Evolutionary conservation across 1,140 invertebrate species (phyloP), one percentile per base, ranked within the genome.

Genomic region (Orussus abietinus): DNA sequence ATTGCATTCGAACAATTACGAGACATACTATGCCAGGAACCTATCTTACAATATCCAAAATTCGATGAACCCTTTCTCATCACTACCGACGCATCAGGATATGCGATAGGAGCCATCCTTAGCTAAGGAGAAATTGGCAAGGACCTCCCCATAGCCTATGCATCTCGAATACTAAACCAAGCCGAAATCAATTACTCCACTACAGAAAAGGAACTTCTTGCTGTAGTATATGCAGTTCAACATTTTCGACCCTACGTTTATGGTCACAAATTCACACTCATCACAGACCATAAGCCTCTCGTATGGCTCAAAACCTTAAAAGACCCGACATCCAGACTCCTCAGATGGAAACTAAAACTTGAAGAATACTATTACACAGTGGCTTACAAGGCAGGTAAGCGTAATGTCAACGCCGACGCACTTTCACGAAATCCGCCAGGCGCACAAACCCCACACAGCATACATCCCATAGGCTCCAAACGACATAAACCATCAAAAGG

Each of bases 271-370:
- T 74, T 76, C 38, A 60, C 35, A 3, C 53, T 74, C 2, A 34
- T 60, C 15, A 75, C 66, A 3, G 72, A 76, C 35, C 70, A 75
- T 32, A 49, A 55, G 32, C 55, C 66, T 1, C 43, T 73, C 5
- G 38, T 26, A 37, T 75, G 59, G 54, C 47, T 74, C 5, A 41
- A 51, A 15, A 42, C 42, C 10, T 36, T 55, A n/a, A 49, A 55
- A 38, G 39, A 46, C 17, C 45, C 50, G 1, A 38, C 47, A n/a
- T 44, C 30, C 15, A 25, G 47, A 21, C 35, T 53, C 11, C 19
- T 47, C 4, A 35, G 47, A 2, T 53, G 50, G 50, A 42, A 34
- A 36, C 19, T 40, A 17, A 18, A 29, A 37, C 28, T 47, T 10
- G 10, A 37, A 15, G 47, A 42, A 45, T 53, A 38, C n/a, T 37